Percentiles rank a stretch among this genome's conserved stretches.
Evolutionary conservation across 2,797 vertebrate genomes (phyloP).

Genomic region (Peromyscus eremicus): DNA sequence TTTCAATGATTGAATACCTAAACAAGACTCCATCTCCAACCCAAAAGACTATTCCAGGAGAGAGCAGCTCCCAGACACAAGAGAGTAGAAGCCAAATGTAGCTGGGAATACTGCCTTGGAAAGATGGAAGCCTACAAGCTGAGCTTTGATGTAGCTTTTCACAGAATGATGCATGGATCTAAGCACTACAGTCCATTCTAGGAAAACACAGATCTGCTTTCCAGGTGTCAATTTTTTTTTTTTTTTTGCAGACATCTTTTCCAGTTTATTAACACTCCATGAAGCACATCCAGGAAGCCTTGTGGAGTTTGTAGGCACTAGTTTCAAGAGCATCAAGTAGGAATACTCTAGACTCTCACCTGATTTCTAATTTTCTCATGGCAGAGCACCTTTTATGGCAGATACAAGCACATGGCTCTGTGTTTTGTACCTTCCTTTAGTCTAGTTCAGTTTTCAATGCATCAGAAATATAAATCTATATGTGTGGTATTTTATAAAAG

Average conservation of each 20-base stretch:
- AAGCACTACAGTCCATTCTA: neutral
- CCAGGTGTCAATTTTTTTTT: neutral
- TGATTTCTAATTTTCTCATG: constrained; percentile 17
- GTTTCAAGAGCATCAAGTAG: constrained; percentile 24
- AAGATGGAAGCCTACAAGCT: neutral
- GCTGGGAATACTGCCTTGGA: neutral
- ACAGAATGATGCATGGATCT: neutral
- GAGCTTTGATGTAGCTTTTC: neutral
- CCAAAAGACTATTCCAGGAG: neutral
- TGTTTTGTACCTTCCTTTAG: constrained; percentile 26
- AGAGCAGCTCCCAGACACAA: neutral
- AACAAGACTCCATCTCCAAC: neutral
- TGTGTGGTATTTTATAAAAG: neutral
- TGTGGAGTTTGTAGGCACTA: neutral
- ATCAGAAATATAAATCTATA: constrained; percentile 8
- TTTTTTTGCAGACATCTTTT: neutral
- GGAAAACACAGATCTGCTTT: neutral
- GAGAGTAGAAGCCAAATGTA: neutral
- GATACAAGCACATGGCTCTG: neutral
- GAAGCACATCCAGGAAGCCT: neutral
- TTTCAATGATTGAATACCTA: constrained; percentile 2
- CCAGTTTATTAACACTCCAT: constrained; percentile 17
- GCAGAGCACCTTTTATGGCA: neutral
- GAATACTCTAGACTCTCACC: neutral
- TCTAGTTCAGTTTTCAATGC: neutral